Percentiles rank a stretch among this genome's conserved stretches.
Evolutionary conservation across 1,140 invertebrate species (phyloP).

Genomic region (Sycobia sp.): DNA sequence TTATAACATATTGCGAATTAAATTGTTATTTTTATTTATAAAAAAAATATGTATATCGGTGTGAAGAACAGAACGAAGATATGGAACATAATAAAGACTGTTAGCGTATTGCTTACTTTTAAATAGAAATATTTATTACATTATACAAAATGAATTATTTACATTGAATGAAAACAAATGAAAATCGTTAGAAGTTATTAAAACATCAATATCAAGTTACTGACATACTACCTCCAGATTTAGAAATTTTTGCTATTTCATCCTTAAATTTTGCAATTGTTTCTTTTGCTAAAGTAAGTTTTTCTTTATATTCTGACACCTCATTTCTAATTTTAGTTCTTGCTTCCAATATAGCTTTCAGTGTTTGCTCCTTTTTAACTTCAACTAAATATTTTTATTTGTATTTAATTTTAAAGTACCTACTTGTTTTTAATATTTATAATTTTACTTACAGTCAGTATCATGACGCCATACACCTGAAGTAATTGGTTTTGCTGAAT

Average conservation of each 20-base stretch:
- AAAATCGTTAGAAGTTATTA: conserved; percentile 11
- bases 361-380: conserved; percentile 82
- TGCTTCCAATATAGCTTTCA: conserved; percentile 78
- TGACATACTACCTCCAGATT: conserved; percentile 41
- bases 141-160: conserved; percentile 27
- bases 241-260: conserved; percentile 75
- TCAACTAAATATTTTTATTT: conserved; percentile 75
- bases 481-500: conserved; percentile 75
- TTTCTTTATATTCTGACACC: conserved; percentile 86
- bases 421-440: neutral
- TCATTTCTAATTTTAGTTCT: conserved; percentile 84
- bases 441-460: conserved; percentile 81
- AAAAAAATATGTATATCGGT: conserved; percentile 47
- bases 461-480: conserved; percentile 82
- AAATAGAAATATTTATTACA: conserved; percentile 34
- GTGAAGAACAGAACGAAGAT: conserved; percentile 46
- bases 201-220: conserved; percentile 13
- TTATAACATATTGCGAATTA: conserved; percentile 47
- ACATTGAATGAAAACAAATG: conserved; percentile 14
- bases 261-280: conserved; percentile 88
- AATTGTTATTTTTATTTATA: conserved; percentile 56
- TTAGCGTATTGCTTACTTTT: conserved; percentile 43
- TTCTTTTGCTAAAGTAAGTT: conserved; percentile 86
- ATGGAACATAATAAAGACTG: conserved; percentile 57
- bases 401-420: conserved; percentile 32